phyloP scores from a whole-genome alignment of 2,113 vertebrate species.

The Tichodroma muraria region DNA sequence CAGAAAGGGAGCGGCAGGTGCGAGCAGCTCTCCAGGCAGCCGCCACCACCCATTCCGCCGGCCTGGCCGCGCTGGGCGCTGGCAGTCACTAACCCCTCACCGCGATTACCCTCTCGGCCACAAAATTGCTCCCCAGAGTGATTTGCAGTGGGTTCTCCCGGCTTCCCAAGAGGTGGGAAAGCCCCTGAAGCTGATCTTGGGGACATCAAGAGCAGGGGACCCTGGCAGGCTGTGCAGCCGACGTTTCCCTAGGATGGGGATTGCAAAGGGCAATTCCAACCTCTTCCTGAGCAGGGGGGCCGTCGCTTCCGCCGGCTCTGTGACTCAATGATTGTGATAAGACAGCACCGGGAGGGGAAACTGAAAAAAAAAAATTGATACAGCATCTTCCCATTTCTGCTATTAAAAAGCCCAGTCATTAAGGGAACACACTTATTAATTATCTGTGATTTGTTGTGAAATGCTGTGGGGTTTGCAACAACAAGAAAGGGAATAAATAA shows the following conservation, averaged over 20 bases:
- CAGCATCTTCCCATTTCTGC: slow-evolving; percentile 67
- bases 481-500: slow-evolving; percentile 29
- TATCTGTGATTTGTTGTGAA: slow-evolving; percentile 76
- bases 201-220: background rate
- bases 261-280: background rate
- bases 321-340: fast-evolving
- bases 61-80: background rate
- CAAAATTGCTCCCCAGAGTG: background rate
- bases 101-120: background rate
- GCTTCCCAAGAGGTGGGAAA: background rate
- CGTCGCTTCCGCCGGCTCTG: background rate
- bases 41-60: fast-evolving
- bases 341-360: background rate
- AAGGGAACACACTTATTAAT: slow-evolving; percentile 73
- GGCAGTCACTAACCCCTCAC: background rate
- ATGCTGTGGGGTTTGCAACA: slow-evolving; percentile 62
- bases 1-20: background rate
- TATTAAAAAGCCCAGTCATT: slow-evolving; percentile 72
- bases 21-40: background rate
- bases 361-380: background rate
- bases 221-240: fast-evolving
- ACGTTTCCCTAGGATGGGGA: background rate
- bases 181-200: background rate
- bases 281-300: background rate
- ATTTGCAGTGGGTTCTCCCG: background rate